These are phyloP conservation scores for Sternotherus odoratus DNA, from an alignment of 2,797 vertebrate species.

Conservation along the genomic window DNA sequence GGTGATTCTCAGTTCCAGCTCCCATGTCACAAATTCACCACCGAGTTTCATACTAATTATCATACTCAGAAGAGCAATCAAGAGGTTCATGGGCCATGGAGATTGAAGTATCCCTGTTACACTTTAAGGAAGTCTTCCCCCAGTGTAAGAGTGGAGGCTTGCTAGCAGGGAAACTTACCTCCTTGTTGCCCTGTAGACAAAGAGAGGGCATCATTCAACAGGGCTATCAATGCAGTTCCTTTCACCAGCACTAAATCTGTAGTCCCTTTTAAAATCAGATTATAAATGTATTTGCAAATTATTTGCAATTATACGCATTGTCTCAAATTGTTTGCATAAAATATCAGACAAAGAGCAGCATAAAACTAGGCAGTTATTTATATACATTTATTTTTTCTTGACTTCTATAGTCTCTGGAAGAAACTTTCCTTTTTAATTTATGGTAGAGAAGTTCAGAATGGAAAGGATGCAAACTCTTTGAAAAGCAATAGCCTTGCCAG, in stretches of 20 bases:
- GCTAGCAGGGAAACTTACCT: slow-evolving; percentile 40
- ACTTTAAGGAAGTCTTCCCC: slow-evolving; percentile 60
- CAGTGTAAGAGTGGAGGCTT: slow-evolving; percentile 37
- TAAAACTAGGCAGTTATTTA: background rate
- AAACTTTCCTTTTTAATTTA: slow-evolving; percentile 38
- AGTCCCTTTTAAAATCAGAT: background rate
- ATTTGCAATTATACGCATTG: too few species aligned
- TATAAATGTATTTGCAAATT: background rate
- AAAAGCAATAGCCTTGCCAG: slow-evolving; percentile 9
- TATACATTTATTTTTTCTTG: background rate
- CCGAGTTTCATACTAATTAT: slow-evolving; percentile 50
- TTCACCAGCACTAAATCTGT: background rate
- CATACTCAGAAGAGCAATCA: slow-evolving; percentile 59
- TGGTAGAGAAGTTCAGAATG: slow-evolving; percentile 19
- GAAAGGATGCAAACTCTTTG: background rate
- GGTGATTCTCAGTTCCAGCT: background rate
- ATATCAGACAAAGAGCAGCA: background rate
- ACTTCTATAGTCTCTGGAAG: background rate
- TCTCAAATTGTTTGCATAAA: background rate
- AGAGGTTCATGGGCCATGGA: slow-evolving; percentile 70
- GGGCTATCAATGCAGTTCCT: background rate
- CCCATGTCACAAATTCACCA: background rate
- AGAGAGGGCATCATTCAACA: background rate
- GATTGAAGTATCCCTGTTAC: slow-evolving; percentile 72
- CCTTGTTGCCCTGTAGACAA: background rate